These are phyloP conservation scores for Steinernema feltiae DNA, from an alignment of 1,140 invertebrate species.

Conservation along the genomic window DNA sequence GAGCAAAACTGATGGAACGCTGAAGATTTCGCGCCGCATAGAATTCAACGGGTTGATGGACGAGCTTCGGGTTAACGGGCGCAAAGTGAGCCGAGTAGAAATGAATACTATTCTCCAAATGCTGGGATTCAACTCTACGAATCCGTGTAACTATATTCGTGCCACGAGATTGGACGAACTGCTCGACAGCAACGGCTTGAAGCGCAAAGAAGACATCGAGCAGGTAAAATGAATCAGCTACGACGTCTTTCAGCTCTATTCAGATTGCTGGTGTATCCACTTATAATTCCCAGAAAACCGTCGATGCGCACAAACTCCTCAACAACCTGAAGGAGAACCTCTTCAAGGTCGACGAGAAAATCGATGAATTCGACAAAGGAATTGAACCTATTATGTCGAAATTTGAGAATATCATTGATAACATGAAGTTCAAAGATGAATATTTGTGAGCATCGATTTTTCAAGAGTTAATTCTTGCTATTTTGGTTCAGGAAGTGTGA, in stretches of 20 bases:
- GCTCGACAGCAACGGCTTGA: constrained; percentile 1
- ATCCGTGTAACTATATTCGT: neutral
- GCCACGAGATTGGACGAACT: neutral
- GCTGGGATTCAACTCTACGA: neutral
- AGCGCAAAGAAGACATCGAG: neutral
- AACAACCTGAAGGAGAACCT: neutral
- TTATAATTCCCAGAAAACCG: neutral
- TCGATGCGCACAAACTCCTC: neutral
- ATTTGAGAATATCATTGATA: neutral
- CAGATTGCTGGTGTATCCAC: neutral
- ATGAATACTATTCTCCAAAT: neutral
- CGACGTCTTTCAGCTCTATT: too few species aligned
- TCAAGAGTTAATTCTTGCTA: neutral
- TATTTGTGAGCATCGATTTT: neutral
- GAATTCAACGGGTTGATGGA: neutral
- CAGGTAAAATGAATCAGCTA: neutral
- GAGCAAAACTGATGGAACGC: neutral
- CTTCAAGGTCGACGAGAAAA: neutral
- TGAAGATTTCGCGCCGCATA: neutral
- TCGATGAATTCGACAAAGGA: neutral
- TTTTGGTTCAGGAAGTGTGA: neutral
- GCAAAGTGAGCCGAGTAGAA: neutral
- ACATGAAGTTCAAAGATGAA: neutral
- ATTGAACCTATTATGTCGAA: neutral
- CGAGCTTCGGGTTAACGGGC: neutral